Percentiles rank a stretch among this genome's conserved stretches.
Evolutionary conservation across 1,140 invertebrate genomes (phyloP).

Genomic region (Dinothrombium tinctorium): DNA sequence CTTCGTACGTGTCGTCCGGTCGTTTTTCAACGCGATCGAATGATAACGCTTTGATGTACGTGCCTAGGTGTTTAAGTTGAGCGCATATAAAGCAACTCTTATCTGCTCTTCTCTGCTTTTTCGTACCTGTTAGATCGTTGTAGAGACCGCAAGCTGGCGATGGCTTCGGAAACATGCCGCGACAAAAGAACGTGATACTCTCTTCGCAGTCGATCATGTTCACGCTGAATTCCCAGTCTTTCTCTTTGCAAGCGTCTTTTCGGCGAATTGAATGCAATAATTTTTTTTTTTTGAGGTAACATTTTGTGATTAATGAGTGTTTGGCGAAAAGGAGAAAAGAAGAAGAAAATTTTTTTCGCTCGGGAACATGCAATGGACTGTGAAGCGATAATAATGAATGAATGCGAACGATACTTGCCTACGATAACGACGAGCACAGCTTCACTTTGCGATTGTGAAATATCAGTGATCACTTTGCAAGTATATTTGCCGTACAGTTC

Average conservation of each 20-base stretch:
- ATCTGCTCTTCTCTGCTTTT: background rate
- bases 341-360: too few species aligned
- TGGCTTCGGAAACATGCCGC: slow-evolving; percentile 16
- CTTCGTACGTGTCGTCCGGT: slow-evolving; percentile 15
- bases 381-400: background rate
- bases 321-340: background rate
- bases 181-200: slow-evolving; percentile 14
- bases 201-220: slow-evolving; percentile 15
- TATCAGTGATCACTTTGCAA: slow-evolving; percentile 14
- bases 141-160: slow-evolving; percentile 17
- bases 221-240: slow-evolving; percentile 12
- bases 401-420: slow-evolving; percentile 10
- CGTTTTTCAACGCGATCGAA: slow-evolving; percentile 14
- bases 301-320: background rate
- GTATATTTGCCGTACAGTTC: slow-evolving; percentile 15
- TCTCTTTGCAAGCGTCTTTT: slow-evolving; percentile 15
- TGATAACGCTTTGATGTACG: slow-evolving; percentile 11
- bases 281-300: too few species aligned
- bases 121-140: slow-evolving; percentile 12
- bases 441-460: slow-evolving; percentile 9
- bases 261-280: background rate
- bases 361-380: background rate
- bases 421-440: slow-evolving; percentile 13
- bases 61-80: too few species aligned
- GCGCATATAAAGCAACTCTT: background rate